Conservation (phyloP, 1,140 invertebrate species). For the Drosophila kurseongensis region DNA sequence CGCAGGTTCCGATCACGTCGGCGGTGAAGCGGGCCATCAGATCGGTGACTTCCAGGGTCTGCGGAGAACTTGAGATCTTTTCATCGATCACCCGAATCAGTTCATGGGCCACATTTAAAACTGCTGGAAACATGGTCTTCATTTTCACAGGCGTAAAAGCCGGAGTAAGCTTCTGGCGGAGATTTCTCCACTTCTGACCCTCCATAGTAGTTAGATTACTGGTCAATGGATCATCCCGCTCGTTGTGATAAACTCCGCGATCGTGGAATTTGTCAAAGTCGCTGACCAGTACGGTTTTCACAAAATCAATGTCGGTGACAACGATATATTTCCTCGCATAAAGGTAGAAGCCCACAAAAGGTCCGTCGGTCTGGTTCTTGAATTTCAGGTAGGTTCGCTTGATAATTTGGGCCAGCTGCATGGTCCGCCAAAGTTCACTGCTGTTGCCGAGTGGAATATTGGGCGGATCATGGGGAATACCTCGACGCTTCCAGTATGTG, state of each 20-base stretch:
- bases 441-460: constrained; percentile 69
- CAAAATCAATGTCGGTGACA: constrained; percentile 65
- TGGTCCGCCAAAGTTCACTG: constrained; percentile 17
- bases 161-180: constrained; percentile 86
- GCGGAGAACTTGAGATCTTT: not conserved
- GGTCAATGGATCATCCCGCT: constrained; percentile 85
- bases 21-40: constrained; percentile 70
- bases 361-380: constrained; percentile 50
- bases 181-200: constrained; percentile 85
- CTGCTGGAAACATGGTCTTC: constrained; percentile 85
- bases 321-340: constrained; percentile 21
- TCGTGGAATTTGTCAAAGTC: constrained; percentile 86
- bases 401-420: constrained; percentile 23
- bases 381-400: constrained; percentile 43
- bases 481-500: constrained; percentile 79
- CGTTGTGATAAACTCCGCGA: constrained; percentile 84
- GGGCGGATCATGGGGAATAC: constrained; percentile 81
- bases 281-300: constrained; percentile 86
- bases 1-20: constrained; percentile 86
- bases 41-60: constrained; percentile 57
- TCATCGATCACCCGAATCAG: constrained; percentile 33
- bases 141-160: constrained; percentile 86
- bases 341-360: constrained; percentile 59
- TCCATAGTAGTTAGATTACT: constrained; percentile 84
- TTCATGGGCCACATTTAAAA: constrained; percentile 59